Evolutionary conservation across 2,113 vertebrate genomes (phyloP).

Genomic region (Nannospalax galili): DNA sequence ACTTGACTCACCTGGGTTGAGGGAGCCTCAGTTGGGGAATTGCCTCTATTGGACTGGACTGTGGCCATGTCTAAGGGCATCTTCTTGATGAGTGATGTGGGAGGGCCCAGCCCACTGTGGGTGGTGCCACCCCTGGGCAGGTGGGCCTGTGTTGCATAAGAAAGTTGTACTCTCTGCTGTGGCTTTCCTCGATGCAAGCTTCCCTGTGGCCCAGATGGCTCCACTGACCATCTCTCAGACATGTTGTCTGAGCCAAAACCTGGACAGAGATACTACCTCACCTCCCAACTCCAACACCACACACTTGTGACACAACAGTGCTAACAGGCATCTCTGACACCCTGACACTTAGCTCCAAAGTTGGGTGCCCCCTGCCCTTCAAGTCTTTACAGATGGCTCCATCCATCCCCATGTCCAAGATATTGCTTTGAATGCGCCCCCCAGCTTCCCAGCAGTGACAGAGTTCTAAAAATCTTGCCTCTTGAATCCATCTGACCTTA

Average conservation of each 20-base stretch:
- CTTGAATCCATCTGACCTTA: accelerated
- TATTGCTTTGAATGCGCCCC: neutral
- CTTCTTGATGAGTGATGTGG: no score
- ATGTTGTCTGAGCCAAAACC: neutral
- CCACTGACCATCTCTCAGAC: neutral
- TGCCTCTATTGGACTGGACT: no score
- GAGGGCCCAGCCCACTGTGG: no score
- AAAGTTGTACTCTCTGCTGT: neutral
- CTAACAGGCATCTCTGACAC: neutral
- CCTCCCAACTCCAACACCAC: neutral
- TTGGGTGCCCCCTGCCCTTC: neutral
- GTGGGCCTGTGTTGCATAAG: no score
- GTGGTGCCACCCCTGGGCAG: no score
- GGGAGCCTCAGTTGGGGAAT: no score
- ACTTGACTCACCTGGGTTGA: no score
- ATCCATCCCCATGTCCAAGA: neutral
- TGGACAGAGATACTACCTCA: neutral
- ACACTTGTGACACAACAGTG: neutral
- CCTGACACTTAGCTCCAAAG: accelerated
- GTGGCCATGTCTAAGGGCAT: no score
- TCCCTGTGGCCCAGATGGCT: no score
- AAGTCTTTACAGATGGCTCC: neutral
- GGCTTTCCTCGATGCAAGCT: no score
- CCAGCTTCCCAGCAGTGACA: neutral
- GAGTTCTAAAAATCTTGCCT: neutral